Evolutionary conservation across 2,113 vertebrate genomes (phyloP).

Genomic region (Ochotona curzoniae): DNA sequence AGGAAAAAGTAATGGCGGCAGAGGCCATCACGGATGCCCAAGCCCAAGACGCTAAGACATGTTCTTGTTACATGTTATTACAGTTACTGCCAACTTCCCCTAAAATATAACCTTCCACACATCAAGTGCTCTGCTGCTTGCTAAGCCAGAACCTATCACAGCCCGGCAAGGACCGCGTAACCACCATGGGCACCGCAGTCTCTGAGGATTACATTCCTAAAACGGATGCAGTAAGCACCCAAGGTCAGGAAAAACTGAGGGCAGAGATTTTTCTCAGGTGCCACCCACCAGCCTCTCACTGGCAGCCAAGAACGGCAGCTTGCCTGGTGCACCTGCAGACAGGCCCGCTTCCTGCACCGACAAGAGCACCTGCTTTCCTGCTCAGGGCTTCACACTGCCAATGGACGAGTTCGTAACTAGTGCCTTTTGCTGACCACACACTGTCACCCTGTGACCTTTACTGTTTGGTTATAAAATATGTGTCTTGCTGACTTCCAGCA

Average conservation of each 20-base stretch:
- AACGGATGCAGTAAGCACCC: neutral
- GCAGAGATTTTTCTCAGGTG: neutral
- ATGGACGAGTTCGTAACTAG: neutral
- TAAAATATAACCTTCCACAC: neutral
- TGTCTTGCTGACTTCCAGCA: neutral
- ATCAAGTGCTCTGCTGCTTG: neutral
- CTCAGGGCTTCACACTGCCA: accelerated
- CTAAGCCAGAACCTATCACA: no score
- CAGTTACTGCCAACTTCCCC: neutral
- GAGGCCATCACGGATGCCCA: no score
- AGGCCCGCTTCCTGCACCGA: neutral
- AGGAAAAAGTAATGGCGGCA: neutral
- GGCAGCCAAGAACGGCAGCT: no score
- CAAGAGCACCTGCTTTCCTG: neutral
- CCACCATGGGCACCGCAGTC: neutral
- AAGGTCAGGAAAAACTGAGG: neutral
- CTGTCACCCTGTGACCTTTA: neutral
- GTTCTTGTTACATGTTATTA: neutral
- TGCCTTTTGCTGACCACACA: neutral
- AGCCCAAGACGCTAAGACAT: neutral
- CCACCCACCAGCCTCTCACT: no score
- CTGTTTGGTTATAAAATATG: neutral
- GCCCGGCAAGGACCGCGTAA: neutral
- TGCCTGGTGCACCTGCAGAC: neutral
- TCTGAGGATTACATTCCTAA: neutral